A percentile compares a stretch with the other conserved stretches of the same genome.
Conservation (phyloP, 2,888 invertebrate species). For the Drosophila cyrtoloma region DNA sequence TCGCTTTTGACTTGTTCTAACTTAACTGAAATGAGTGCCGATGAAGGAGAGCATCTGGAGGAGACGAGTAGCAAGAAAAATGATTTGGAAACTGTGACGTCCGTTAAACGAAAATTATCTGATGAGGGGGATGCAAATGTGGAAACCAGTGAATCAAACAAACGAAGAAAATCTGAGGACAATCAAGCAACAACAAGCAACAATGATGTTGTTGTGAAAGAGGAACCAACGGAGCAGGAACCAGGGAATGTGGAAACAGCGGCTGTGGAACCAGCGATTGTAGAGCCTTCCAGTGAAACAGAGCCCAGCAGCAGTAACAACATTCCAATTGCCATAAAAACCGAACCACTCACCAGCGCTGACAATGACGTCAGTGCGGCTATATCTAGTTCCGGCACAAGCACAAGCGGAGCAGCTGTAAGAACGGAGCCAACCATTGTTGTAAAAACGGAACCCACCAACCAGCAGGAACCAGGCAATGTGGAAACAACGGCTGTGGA, state of each 20-base stretch:
- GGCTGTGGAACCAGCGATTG: not conserved
- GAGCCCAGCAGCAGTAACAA: constrained; percentile 2
- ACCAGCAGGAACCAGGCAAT: no score
- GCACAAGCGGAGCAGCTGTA: not conserved
- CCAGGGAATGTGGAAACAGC: not conserved
- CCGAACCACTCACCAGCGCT: constrained; percentile 28
- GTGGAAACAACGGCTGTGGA: constrained; percentile 6
- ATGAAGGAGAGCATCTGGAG: not conserved
- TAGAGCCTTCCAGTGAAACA: not conserved
- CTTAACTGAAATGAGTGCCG: not conserved
- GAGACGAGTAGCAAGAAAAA: not conserved
- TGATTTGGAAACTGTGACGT: not conserved
- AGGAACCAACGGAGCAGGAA: constrained; percentile 11
- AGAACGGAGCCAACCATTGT: constrained; percentile 13
- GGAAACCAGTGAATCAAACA: constrained; percentile 13
- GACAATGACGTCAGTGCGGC: not conserved
- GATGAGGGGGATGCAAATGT: not conserved
- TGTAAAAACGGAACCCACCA: constrained; percentile 25
- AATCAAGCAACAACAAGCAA: not conserved
- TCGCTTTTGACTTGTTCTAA: not conserved
- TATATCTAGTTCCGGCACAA: constrained; percentile 1
- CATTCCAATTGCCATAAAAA: constrained; percentile 41
- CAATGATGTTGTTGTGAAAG: constrained; percentile 13
- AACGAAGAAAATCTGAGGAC: constrained; percentile 38
- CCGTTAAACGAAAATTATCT: constrained; percentile 30